Conservation (phyloP, 2,888 invertebrate species). For the Neria commutata region DNA sequence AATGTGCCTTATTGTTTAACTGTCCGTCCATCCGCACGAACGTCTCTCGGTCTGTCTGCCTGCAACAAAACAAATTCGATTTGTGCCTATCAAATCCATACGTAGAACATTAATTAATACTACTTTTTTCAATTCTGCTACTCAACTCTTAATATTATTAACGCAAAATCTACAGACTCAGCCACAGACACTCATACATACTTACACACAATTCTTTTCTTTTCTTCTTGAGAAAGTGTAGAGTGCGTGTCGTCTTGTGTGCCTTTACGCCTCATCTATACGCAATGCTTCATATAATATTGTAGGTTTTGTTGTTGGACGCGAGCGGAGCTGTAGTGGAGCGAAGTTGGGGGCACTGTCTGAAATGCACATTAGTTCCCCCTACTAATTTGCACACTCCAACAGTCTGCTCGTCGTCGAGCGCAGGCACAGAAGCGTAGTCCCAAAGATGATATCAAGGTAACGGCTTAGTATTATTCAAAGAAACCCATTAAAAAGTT, state of each 20-base stretch:
- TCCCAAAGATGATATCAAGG: too few species aligned
- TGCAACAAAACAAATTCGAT: too few species aligned
- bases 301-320: slow-evolving; percentile 28
- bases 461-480: too few species aligned
- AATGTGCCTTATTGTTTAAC: not conserved
- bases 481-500: too few species aligned
- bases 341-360: not conserved
- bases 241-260: slow-evolving; percentile 35
- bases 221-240: not conserved
- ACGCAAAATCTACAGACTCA: not conserved
- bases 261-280: slow-evolving; percentile 54
- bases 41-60: not conserved
- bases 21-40: not conserved
- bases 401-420: not conserved
- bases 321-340: slow-evolving; percentile 12
- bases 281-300: slow-evolving; percentile 51
- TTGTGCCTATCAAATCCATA: not conserved
- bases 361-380: too few species aligned
- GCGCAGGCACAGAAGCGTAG: too few species aligned
- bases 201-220: too few species aligned
- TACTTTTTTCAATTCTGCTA: too few species aligned
- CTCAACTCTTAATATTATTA: slow-evolving; percentile 2
- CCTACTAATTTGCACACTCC: not conserved
- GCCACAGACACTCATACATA: not conserved
- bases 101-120: not conserved